Evolutionary conservation across 2,113 vertebrate species (phyloP), one percentile per base, ranked within the genome.

Genomic region (Etheostoma cragini): DNA sequence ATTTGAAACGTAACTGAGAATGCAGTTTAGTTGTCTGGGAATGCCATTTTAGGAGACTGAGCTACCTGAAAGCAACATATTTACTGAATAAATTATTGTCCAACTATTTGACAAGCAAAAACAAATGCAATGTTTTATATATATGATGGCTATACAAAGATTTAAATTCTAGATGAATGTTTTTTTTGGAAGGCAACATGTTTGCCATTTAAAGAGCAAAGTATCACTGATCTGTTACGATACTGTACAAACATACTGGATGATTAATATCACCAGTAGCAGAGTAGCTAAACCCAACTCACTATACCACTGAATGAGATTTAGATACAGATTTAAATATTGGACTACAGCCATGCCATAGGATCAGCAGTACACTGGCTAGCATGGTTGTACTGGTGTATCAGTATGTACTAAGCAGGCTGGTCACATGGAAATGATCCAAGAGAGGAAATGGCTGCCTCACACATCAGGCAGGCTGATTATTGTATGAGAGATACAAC

Each of bases 381-480:
- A 64, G 46, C 58, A 54, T 46, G 75, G 74, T 35, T 47, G 8
- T 57, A 62, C 85, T 62, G 57, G 58, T 81, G 70, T 24, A 60
- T 83, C 57, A 72, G 72, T 56, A 54, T 66, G 73, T 42, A 56
- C 46, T 66, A 63, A 69, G 58, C 80, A 80, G 63, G 21, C 83
- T 74, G 65, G 76, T 70, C 42, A 72, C 60, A 69, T 83, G 84
- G 84, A 76, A 47, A 4, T 1, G 1, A 4, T 85, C 87, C 84
- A 81, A 8, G 13, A 38, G 10, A 64, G 33, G 68, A 73, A 61
- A 47, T 50, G 61, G 8, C 57, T 15, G 49, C 63, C 38, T 42
- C 53, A 19, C 24, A 30, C 72, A 66, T 30, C 14, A 46, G 61
- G 42, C 54, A 6, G 35, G 38, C 19, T 73, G 65, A n/a, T 72